phyloP scores from a whole-genome alignment of 2,797 vertebrate genomes.

The Carduelis carduelis region DNA sequence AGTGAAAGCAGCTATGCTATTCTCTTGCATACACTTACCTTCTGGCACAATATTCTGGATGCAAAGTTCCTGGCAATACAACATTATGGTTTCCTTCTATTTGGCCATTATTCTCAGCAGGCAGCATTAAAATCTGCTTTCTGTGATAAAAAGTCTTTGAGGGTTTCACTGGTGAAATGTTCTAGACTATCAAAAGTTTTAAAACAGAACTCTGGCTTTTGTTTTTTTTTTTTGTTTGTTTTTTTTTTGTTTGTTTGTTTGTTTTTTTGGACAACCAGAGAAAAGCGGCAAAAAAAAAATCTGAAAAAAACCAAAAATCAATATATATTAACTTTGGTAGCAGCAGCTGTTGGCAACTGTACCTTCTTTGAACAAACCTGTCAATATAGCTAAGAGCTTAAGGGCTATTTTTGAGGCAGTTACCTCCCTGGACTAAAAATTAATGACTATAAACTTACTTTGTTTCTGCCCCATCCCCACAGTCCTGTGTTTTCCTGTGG shows the following conservation, averaged over 20 bases:
- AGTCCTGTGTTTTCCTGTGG: neutral
- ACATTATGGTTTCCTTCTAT: neutral
- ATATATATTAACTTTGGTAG: conserved; percentile 35
- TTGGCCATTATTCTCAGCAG: neutral
- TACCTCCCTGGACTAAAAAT: conserved; percentile 25
- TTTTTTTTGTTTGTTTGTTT: no score
- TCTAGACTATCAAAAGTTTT: conserved; percentile 39
- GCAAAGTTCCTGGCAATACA: neutral
- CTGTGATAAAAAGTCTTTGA: neutral
- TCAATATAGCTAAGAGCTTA: conserved; percentile 43
- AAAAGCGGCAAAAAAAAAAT: conserved; percentile 14
- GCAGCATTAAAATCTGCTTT: neutral
- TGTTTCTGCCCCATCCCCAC: neutral
- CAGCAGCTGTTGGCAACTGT: conserved; percentile 9
- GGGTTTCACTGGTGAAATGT: neutral
- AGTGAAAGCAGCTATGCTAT: neutral
- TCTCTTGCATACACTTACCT: neutral
- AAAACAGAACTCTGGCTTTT: neutral
- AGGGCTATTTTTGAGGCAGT: conserved; percentile 9
- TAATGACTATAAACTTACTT: conserved; percentile 31
- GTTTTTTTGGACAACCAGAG: neutral
- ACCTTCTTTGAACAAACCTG: conserved; percentile 53
- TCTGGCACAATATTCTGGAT: neutral
- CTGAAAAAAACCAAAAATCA: conserved; percentile 34
- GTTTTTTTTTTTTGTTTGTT: neutral